These are phyloP conservation scores for Erethizon dorsatum DNA, from an alignment of 2,797 vertebrate species.

Conservation along the genomic window DNA sequence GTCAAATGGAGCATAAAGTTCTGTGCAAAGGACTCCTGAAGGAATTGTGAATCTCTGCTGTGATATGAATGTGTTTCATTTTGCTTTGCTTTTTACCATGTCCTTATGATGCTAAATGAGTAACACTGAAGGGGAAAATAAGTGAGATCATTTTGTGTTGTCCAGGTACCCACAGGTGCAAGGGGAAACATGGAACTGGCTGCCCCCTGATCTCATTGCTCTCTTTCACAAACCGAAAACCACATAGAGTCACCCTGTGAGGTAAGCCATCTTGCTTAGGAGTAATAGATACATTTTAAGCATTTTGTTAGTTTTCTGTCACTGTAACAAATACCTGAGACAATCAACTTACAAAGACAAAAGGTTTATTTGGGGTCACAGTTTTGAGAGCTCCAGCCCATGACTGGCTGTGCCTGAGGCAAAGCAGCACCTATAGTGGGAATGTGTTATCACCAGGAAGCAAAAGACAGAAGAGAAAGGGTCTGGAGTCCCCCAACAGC, in stretches of 20 bases:
- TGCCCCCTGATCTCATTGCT: background rate
- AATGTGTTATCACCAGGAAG: background rate
- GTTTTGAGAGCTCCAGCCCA: background rate
- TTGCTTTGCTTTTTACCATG: background rate
- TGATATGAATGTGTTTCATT: background rate
- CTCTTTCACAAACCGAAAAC: background rate
- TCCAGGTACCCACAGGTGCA: background rate
- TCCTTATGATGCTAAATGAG: background rate
- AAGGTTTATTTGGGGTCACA: background rate
- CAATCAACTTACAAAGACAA: background rate
- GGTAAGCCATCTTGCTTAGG: background rate
- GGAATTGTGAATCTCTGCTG: background rate
- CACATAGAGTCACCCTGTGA: background rate
- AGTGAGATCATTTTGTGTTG: background rate
- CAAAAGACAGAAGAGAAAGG: background rate
- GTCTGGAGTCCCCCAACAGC: too few species aligned
- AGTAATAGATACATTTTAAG: background rate
- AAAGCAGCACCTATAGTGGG: too few species aligned
- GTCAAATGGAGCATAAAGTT: conserved; percentile 77
- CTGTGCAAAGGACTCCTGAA: conserved; percentile 63
- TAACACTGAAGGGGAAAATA: background rate
- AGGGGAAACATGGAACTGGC: background rate
- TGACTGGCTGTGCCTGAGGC: background rate
- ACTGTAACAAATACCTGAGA: background rate
- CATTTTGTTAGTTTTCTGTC: background rate